phyloP scores from a whole-genome alignment of 1,140 invertebrate genomes.

The Popillia japonica region DNA sequence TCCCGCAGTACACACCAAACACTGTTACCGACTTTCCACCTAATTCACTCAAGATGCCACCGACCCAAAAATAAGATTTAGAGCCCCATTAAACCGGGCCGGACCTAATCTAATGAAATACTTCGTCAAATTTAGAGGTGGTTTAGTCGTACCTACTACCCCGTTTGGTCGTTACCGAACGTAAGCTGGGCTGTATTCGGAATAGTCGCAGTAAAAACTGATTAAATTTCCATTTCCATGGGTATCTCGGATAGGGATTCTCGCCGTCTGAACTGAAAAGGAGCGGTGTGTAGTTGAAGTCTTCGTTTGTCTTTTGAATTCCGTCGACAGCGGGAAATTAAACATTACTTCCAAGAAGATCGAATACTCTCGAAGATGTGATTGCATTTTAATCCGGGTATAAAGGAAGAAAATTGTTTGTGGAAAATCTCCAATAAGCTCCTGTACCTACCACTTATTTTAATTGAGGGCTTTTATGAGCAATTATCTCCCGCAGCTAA shows the following conservation, averaged over 20 bases:
- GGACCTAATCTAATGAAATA: constrained; percentile 28
- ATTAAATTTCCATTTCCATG: constrained; percentile 26
- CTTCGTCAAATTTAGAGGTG: constrained; percentile 25
- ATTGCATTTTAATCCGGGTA: constrained; percentile 29
- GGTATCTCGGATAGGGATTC: neutral
- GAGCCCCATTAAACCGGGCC: neutral
- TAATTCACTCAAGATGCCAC: constrained; percentile 33
- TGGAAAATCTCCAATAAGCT: constrained; percentile 20
- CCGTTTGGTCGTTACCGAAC: neutral
- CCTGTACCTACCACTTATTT: constrained; percentile 15
- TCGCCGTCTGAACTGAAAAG: constrained; percentile 1
- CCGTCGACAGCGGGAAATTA: constrained; percentile 30
- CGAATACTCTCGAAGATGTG: constrained; percentile 22
- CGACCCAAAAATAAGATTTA: constrained; percentile 30
- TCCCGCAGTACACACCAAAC: neutral
- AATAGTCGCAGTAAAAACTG: constrained; percentile 30
- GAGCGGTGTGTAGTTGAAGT: constrained; percentile 12
- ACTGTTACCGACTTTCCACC: constrained; percentile 4
- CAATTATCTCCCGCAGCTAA: neutral
- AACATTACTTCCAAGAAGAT: constrained; percentile 28
- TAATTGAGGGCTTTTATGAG: neutral
- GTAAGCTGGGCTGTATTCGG: neutral
- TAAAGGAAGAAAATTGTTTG: constrained; percentile 30
- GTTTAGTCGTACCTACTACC: neutral
- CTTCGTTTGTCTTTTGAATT: constrained; percentile 34